Evolutionary conservation across 2,797 vertebrate genomes (phyloP), one percentile per base, ranked within the genome.

Genomic region (Champsocephalus gunnari): DNA sequence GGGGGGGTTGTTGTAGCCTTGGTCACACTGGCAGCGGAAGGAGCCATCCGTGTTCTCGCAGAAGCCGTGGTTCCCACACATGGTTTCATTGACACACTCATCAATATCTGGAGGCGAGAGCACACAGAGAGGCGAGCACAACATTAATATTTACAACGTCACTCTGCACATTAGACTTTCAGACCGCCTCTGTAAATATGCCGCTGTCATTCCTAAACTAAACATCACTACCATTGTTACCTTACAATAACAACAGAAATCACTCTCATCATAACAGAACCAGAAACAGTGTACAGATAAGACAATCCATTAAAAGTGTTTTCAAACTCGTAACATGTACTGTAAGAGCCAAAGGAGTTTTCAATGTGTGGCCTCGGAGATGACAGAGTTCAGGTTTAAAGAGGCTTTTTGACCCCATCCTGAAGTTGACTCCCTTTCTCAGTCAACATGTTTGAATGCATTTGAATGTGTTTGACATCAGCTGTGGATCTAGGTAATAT

Each of bases 21-120:
- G 91, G 88, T 95, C 83, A 55, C 94, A 95, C 48, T 91, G 87
- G 83, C 94, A 95, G 65, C 84, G 92, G 91, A 88, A 95, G 3
- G 93, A 94, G 47, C 92, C 91, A 21, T 92, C 93, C 2, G 91
- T 94, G 88, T 95, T 95, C 88, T 94, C 92, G 38, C 94, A 95
- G 87, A 92, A 92, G 73, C 94, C 91, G 16, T 93, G 83, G 77
- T 83, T 87, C 58, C 93, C 93, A 61, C 94, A 95, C 88, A 94
- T 92, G 79, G 91, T 95, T 72, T 92, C 84, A 49, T 94, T 94
- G 65, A 81, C 56, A 41, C 94, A 95, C 81, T 95, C 93, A 17
- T 95, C 92, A 24, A 93, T 83, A 84, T 95, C 94, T 94, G 86
- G 21, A 41, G 57, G 66, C 10, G 1, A 71, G 47, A 58, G 82